Evolutionary conservation across 2,113 vertebrate species (phyloP), one percentile per base, ranked within the genome.

Genomic region (Melanostigma gelatinosum): DNA sequence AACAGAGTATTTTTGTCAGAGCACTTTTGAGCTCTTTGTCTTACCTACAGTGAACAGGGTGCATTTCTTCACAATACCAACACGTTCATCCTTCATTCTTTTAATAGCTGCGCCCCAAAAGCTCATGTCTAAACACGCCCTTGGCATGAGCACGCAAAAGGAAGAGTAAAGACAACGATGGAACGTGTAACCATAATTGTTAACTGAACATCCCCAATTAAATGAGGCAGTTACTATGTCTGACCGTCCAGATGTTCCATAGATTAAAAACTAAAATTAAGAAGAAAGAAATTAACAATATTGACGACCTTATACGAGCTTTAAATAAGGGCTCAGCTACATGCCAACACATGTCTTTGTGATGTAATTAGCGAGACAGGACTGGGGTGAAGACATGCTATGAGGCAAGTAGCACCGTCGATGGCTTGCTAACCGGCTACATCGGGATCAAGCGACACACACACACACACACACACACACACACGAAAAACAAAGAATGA

Each of bases 121-220:
- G 54, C 71, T 50, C 1, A 68, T 42, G 65, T 85, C 68, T 81
- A 89, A 86, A 89, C 86, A 87, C 3, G 75, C 34, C 55, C 36
- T 52, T 65, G 83, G 76, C 75, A 72, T 72, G 61, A 63, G 73
- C 73, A 86, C 64, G 80, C 80, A 85, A 36, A 85, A 38, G 57
- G 61, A 77, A 84, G 78, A 77, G 61, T 68, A 80, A 87, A 79
- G 85, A 62, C 38, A 11, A 38, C 18, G 2, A 36, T 79, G 80
- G 82, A 88, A 82, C 78, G 50, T 58, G 24, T 76, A 88, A 91
- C 71, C 72, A 82, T 85, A 86, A 87, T 79, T 77, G 70, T 81
- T 81, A 84, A 82, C 46, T 52, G 22, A 54, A 81, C 24, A 29
- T 18, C 52, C 24, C 44, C 46, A 38, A 74, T 52, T 40, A 66